Evolutionary conservation across 2,888 invertebrate genomes (phyloP).

Genomic region (Protodeltote pygarga): DNA sequence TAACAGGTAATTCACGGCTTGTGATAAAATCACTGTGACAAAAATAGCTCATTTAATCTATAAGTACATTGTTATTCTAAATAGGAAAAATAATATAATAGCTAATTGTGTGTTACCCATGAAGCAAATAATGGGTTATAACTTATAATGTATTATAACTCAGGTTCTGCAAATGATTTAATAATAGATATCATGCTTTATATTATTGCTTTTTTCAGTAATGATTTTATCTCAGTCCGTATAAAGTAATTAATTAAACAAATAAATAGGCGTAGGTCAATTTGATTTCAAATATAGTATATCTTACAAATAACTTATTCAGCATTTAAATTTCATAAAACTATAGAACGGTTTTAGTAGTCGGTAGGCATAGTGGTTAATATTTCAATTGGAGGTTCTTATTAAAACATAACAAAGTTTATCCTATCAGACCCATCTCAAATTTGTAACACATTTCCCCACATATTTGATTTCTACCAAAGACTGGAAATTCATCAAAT

Average conservation of each 20-base stretch:
- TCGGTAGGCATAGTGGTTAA: conserved; percentile 3
- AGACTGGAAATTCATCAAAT: conserved; percentile 15
- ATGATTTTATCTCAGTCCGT: conserved; percentile 10
- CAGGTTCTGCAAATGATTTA: too few relatives aligned
- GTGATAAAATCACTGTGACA: conserved; percentile 4
- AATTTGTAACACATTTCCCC: conserved; percentile 29
- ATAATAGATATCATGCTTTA: too few relatives aligned
- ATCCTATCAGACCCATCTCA: conserved; percentile 46
- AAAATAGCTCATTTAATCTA: too few relatives aligned
- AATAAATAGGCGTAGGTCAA: conserved; percentile 37
- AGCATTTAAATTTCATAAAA: neutral
- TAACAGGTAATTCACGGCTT: conserved; percentile 16
- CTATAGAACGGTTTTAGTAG: neutral
- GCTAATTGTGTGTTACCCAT: too few relatives aligned
- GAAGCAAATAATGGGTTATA: too few relatives aligned
- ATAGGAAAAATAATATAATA: too few relatives aligned
- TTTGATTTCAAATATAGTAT: conserved; percentile 12
- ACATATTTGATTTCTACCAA: conserved; percentile 27
- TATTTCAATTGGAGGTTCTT: conserved; percentile 11
- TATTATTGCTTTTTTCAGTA: too few relatives aligned
- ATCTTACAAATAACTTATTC: conserved; percentile 23
- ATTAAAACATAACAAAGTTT: conserved; percentile 33
- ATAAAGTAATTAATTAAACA: conserved; percentile 20
- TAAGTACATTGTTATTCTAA: too few relatives aligned
- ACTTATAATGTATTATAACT: too few relatives aligned